Evolutionary conservation across 2,888 invertebrate species (phyloP).

Genomic region (Drosophila maculinotata): DNA sequence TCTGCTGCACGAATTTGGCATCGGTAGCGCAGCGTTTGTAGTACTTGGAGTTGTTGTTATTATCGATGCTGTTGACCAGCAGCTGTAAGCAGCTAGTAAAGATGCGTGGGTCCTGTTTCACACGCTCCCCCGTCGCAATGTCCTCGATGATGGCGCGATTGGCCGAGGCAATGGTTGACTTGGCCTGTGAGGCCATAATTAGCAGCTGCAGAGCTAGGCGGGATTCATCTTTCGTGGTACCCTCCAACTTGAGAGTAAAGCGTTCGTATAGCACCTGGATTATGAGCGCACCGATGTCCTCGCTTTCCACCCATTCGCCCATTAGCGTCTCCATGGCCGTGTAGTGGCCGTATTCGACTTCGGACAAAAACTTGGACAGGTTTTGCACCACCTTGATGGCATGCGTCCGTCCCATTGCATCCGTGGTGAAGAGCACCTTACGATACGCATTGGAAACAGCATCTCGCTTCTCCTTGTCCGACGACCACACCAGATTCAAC

Average conservation of each 20-base stretch:
- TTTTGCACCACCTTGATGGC: conserved; percentile 87
- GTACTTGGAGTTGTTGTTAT: conserved; percentile 79
- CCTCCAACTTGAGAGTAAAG: conserved; percentile 90
- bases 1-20: conserved; percentile 75
- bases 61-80: conserved; percentile 81
- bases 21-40: conserved; percentile 82
- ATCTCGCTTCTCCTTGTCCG: conserved; percentile 90
- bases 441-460: conserved; percentile 92
- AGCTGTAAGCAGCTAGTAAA: conserved; percentile 82
- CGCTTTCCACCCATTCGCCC: conserved; percentile 87
- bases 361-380: conserved; percentile 86
- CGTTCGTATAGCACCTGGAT: conserved; percentile 93
- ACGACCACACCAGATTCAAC: conserved; percentile 92
- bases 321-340: conserved; percentile 88
- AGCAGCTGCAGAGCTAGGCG: conserved; percentile 91
- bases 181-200: conserved; percentile 90
- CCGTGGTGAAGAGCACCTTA: conserved; percentile 84
- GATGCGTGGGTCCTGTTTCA: conserved; percentile 82
- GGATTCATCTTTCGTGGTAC: conserved; percentile 90
- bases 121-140: conserved; percentile 88
- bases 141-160: conserved; percentile 91
- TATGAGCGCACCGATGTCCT: conserved; percentile 86
- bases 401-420: conserved; percentile 85
- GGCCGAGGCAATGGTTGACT: conserved; percentile 87
- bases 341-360: conserved; percentile 87